Evolutionary conservation across 1,140 invertebrate species (phyloP).

Genomic region (Hestina assimilis): DNA sequence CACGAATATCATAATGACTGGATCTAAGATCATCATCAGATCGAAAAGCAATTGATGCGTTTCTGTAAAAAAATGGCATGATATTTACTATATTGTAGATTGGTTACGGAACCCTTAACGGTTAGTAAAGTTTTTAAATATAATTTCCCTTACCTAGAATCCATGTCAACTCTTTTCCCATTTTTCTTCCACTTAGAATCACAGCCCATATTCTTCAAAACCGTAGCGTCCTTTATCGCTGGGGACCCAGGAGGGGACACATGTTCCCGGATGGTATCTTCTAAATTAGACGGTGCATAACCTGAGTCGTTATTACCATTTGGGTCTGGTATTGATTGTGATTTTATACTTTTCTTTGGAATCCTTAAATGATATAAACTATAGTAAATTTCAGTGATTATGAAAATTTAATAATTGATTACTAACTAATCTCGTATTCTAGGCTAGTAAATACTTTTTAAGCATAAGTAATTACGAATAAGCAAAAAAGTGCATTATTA

Average conservation of each 20-base stretch:
- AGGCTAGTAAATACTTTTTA: no score
- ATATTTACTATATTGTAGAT: no score
- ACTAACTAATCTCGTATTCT: no score
- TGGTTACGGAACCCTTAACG: no score
- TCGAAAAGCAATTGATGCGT: conserved; percentile 74
- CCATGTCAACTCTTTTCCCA: conserved; percentile 50
- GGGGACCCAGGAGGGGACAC: conserved; percentile 79
- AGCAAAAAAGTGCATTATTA: not conserved
- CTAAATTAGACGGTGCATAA: conserved; percentile 84
- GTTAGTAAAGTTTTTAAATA: not conserved
- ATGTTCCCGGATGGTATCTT: conserved; percentile 72
- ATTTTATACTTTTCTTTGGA: conserved; percentile 77
- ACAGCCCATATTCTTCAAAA: conserved; percentile 56
- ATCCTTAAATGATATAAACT: no score
- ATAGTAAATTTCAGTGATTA: no score
- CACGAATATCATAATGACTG: conserved; percentile 56
- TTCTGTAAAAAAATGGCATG: conserved; percentile 54
- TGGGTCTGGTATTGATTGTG: conserved; percentile 80
- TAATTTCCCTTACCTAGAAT: conserved; percentile 46
- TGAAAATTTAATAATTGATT: no score
- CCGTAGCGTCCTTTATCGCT: conserved; percentile 52
- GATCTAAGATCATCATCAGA: conserved; percentile 70
- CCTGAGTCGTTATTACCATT: conserved; percentile 90
- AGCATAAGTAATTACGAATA: no score
- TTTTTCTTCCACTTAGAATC: conserved; percentile 66